These are phyloP conservation scores for Adela reaumurella DNA, from an alignment of 2,888 invertebrate species.

Conservation along the genomic window DNA sequence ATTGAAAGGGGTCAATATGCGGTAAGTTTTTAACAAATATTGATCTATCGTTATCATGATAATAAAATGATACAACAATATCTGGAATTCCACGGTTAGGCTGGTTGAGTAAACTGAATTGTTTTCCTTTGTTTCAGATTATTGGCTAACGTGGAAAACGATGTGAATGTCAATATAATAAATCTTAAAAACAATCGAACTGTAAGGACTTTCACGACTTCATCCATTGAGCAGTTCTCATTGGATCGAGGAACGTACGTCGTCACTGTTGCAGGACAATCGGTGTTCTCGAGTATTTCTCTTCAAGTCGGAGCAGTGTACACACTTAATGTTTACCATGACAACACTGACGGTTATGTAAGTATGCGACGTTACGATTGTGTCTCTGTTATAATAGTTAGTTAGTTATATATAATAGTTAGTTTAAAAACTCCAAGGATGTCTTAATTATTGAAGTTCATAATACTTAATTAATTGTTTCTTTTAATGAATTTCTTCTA, in stretches of 20 bases:
- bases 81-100: too few species aligned
- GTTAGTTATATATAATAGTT: too few species aligned
- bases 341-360: slow-evolving; percentile 27
- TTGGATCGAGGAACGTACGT: slow-evolving; percentile 33
- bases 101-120: too few species aligned
- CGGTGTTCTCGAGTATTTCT: slow-evolving; percentile 22
- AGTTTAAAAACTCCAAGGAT: too few species aligned
- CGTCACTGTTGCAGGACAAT: slow-evolving; percentile 26
- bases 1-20: slow-evolving; percentile 32
- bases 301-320: slow-evolving; percentile 66
- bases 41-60: too few species aligned
- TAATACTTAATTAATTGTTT: too few species aligned
- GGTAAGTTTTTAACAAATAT: slow-evolving; percentile 30
- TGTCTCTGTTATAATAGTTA: too few species aligned
- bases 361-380: too few species aligned
- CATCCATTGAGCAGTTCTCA: slow-evolving; percentile 19
- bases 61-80: too few species aligned
- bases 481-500: too few species aligned
- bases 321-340: slow-evolving; percentile 46
- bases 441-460: too few species aligned
- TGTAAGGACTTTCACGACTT: slow-evolving; percentile 20
- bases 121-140: slow-evolving; percentile 39
- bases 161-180: slow-evolving; percentile 21
- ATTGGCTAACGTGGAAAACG: slow-evolving; percentile 26
- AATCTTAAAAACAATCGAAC: slow-evolving; percentile 24